Evolutionary conservation across 1,140 invertebrate species (phyloP), one percentile per base, ranked within the genome.

Genomic region (Pristionchus pacificus): DNA sequence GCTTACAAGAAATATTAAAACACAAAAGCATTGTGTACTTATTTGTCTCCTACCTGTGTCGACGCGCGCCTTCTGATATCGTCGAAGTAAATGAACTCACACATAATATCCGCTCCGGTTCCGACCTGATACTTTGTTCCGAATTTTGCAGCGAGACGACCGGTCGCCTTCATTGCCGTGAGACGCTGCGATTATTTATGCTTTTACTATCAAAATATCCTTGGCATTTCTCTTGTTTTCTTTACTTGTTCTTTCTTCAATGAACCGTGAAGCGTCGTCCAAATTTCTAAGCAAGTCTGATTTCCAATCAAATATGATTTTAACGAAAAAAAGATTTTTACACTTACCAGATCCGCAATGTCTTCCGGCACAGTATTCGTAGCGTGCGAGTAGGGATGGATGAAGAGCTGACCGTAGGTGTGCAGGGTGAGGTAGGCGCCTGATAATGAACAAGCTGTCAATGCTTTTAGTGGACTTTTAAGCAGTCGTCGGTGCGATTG

Each of bases 351-450:
- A 19, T 80, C 58, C 19, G 27, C 68, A 67, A 78, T 64, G 60
- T 80, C 78, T 25, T 70, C 32, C 28, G 78, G 76, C 65, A 80
- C 80, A 24, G 60, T 66, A 19, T 74, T 60, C 10, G 63, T 38
- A 38, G 75, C 69, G 33, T 80, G 78, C 60, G 57, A 65, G 65
- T 76, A 80, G 1, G 78, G 79, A 70, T 80, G 78, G 32, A 80
- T 80, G 67, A 67, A 80, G n/a, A 79, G 63, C 61, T 79, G 77
- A 10, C 67, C 78, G 68, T 80, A 80, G 19, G 78, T 80, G 60
- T 80, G 78, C 3, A 80, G 62, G 3, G 77, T 80, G 27, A 80
- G 73, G 63, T 78, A 80, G n/a, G n/a, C n/a, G n/a, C n/a, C n/a
- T n/a, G n/a, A n/a, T n/a, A n/a, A n/a, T n/a, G n/a, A n/a, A n/a